Percentiles rank a stretch among this genome's conserved stretches.
phyloP scores from a whole-genome alignment of 2,797 vertebrate species.

The Megaceryle alcyon region DNA sequence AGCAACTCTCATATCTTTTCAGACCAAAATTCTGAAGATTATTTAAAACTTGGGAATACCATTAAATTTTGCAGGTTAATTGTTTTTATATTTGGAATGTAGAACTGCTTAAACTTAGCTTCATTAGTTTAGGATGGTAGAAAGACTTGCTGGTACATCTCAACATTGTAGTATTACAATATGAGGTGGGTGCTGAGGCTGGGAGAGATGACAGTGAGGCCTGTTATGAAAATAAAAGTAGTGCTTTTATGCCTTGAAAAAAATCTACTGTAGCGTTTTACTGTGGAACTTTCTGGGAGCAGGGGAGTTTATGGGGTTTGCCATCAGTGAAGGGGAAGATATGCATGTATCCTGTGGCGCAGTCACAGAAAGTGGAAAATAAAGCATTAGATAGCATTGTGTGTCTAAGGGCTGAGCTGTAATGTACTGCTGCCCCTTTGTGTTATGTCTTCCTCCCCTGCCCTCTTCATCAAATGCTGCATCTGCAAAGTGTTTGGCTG shows the following conservation, averaged over 20 bases:
- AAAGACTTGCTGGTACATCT: background rate
- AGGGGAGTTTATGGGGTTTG: background rate
- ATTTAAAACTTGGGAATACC: background rate
- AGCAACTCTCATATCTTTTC: background rate
- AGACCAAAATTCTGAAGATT: background rate
- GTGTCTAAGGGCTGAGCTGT: background rate
- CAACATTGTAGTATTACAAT: background rate
- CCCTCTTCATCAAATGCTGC: background rate
- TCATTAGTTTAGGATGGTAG: background rate
- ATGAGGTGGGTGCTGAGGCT: background rate
- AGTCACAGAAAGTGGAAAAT: background rate
- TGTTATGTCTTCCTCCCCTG: background rate
- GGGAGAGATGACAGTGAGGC: background rate
- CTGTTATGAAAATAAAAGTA: background rate
- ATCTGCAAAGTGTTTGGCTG: background rate
- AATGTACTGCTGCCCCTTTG: background rate
- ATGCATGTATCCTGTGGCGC: fast-evolving
- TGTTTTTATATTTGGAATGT: background rate
- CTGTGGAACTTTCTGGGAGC: background rate
- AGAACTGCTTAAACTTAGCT: background rate
- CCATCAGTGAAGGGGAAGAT: background rate
- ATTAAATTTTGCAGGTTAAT: background rate
- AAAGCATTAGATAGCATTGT: background rate
- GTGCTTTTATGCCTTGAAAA: background rate
- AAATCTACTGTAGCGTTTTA: background rate